phyloP scores from a whole-genome alignment of 2,113 vertebrate species.

The human region DNA sequence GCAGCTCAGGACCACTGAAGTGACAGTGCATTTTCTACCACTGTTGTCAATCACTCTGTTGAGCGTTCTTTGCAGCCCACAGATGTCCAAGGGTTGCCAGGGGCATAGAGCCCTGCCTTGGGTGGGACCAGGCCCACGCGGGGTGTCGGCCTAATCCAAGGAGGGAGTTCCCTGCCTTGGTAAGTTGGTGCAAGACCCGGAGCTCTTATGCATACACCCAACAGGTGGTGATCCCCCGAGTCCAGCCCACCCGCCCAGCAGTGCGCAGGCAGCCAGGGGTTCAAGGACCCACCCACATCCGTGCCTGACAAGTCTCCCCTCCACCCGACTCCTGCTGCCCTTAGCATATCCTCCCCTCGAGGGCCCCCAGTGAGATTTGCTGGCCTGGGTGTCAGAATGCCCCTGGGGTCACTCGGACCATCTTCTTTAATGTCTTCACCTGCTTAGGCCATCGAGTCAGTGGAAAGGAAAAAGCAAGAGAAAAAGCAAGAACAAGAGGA shows the following conservation, averaged over 20 bases:
- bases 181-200: background rate
- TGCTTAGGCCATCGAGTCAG: constrained; percentile 82
- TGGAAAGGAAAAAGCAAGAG: constrained; percentile 77
- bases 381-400: no score
- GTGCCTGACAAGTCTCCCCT: accelerated
- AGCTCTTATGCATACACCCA: accelerated
- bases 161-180: background rate
- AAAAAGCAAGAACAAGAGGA: constrained; percentile 79
- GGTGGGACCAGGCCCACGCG: background rate
- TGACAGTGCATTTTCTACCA: background rate
- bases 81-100: background rate
- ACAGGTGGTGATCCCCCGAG: background rate
- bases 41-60: background rate
- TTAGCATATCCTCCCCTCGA: background rate
- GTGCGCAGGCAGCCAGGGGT: background rate
- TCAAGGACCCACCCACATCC: background rate
- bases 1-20: background rate
- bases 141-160: accelerated
- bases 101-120: background rate
- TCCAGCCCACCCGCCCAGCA: accelerated
- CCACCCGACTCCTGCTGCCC: background rate
- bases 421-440: background rate
- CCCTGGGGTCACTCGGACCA: accelerated
- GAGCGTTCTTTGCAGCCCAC: background rate
- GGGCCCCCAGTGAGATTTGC: background rate